Conservation (phyloP, 2,797 vertebrate genomes). For the Macrochelys suwanniensis region DNA sequence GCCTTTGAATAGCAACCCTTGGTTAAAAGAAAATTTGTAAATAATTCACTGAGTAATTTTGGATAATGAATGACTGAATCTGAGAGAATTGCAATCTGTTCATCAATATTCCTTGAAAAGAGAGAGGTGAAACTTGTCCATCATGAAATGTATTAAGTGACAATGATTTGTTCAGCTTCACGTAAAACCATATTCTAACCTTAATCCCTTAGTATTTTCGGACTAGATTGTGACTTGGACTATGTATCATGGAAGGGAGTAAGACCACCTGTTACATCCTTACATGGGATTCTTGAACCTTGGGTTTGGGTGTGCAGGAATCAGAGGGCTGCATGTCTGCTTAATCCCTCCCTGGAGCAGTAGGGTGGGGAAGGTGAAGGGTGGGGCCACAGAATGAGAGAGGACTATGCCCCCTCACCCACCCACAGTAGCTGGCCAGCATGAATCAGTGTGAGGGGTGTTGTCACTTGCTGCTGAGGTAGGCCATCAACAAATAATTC, state of each 20-base stretch:
- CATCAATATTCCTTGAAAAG: conserved; percentile 1
- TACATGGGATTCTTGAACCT: background rate
- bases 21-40: conserved; percentile 16
- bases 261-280: conserved; percentile 24
- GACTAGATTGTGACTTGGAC: conserved; percentile 26
- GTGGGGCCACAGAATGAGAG: background rate
- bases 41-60: background rate
- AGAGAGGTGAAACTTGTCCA: conserved; percentile 55
- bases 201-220: conserved; percentile 63
- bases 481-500: background rate
- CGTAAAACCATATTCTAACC: conserved; percentile 47
- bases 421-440: background rate
- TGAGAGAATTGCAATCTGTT: background rate
- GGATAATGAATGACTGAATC: conserved; percentile 1
- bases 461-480: background rate
- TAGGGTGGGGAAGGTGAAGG: background rate
- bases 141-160: conserved; percentile 68
- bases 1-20: conserved; percentile 5
- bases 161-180: conserved; percentile 56
- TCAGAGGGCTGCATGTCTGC: background rate
- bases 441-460: background rate
- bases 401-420: background rate
- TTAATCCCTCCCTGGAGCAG: background rate
- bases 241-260: background rate
- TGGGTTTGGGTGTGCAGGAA: background rate